Evolutionary conservation across 1,140 invertebrate species (phyloP), one percentile per base, ranked within the genome.

Genomic region (Calycopis cecrops): DNA sequence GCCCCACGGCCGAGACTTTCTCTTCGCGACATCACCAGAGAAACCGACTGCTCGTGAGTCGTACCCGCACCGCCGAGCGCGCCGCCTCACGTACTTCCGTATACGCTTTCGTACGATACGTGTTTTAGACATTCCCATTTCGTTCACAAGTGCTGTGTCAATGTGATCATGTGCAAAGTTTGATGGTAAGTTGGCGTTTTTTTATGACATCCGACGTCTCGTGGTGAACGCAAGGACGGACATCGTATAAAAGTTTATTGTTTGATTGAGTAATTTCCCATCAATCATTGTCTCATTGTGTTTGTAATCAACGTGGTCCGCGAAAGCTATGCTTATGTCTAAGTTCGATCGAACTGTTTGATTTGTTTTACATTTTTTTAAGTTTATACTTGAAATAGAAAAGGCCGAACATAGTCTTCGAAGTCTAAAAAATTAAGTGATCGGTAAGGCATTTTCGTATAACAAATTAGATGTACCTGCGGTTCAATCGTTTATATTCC

Each of bases 1-100:
- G 67, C 73, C 61, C 77, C 79, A 84, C 75, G 79, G 83, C 75
- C 80, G 73, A 75, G 72, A 86, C 83, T 86, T 86, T 86, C 83
- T 86, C 83, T 79, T 79, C 76, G 79, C 78, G 79, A 85, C 81
- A 85, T 76, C 79, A 72, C 64, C 60, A 70, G 78, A 72, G 79
- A 76, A 74, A 80, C 79, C 61, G 62, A 60, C 64, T 49, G 56
- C 63, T 62, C 60, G 64, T 59, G 78, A 83, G 79, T 83, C 76
- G 69, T 62, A 70, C 59, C 68, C 72, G 61, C 75, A 58, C 71
- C 69, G 77, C 79, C 76, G 68, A 70, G 76, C 61, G 71, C 64
- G 78, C 60, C 78, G 75, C 57, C 70, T 75, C 69, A 51, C 57
- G 37, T 16, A 79, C 72, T 80, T 82, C 77, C 79, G 76, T 69